These are phyloP conservation scores for Erpetoichthys calabaricus DNA, from an alignment of 2,797 vertebrate species.

Conservation along the genomic window DNA sequence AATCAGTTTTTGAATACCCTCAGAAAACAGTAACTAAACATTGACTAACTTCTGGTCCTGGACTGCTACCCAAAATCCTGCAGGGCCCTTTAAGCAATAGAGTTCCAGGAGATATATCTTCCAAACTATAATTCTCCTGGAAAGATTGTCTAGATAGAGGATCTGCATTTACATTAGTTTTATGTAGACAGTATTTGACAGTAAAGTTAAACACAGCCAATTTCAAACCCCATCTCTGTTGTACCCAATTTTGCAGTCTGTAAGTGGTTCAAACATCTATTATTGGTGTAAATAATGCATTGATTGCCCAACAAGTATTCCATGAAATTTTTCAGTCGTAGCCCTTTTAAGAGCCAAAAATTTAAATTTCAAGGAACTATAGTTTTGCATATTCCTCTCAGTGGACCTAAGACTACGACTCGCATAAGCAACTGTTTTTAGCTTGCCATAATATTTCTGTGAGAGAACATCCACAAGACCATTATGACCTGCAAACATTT, in stretches of 20 bases:
- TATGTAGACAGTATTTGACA: too few species aligned
- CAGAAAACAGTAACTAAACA: background rate
- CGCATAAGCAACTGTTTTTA: conserved; percentile 2
- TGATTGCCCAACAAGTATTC: background rate
- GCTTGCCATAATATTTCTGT: background rate
- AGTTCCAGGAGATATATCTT: background rate
- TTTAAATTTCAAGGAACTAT: conserved; percentile 4
- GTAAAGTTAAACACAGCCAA: too few species aligned
- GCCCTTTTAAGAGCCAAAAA: conserved; percentile 4
- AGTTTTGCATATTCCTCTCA: conserved; percentile 10
- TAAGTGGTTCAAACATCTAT: background rate
- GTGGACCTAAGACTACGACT: conserved; percentile 2
- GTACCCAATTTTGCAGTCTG: background rate
- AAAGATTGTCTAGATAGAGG: too few species aligned
- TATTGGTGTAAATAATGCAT: background rate
- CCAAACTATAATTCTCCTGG: too few species aligned
- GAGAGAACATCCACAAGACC: conserved; percentile 5
- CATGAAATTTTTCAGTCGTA: background rate
- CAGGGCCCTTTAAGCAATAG: too few species aligned
- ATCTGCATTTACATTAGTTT: too few species aligned
- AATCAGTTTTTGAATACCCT: background rate
- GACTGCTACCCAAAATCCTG: background rate
- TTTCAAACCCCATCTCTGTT: background rate
- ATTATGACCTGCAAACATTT: conserved; percentile 11
- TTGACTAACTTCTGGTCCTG: background rate